phyloP scores from a whole-genome alignment of 2,888 invertebrate species.

The Drosophila bunnanda region DNA sequence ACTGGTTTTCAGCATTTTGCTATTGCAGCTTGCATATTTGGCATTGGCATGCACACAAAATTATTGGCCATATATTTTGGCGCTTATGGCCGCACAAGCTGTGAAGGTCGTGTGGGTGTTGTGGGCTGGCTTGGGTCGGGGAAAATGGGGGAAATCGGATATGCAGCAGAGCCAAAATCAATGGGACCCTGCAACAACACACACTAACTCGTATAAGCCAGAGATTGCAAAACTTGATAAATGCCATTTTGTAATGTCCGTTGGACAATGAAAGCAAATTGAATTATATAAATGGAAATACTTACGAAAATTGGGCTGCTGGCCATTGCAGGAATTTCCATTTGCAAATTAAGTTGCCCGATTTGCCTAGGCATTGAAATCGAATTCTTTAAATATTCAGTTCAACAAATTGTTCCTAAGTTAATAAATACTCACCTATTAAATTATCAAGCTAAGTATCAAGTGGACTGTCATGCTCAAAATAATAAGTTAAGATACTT shows the following conservation, averaged over 20 bases:
- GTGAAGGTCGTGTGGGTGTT: conserved; percentile 69
- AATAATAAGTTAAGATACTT: too few relatives aligned
- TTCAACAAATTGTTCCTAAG: background rate
- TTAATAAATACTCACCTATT: background rate
- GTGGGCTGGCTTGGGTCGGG: conserved; percentile 14
- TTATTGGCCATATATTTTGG: conserved; percentile 58
- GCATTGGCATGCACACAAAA: conserved; percentile 65
- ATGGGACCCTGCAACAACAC: conserved; percentile 44
- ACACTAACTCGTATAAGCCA: conserved; percentile 24
- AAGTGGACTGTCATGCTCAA: too few relatives aligned
- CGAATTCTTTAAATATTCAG: background rate
- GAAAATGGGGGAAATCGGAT: conserved; percentile 49
- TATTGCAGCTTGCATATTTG: conserved; percentile 56
- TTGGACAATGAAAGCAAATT: conserved; percentile 61
- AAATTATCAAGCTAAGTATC: too few relatives aligned
- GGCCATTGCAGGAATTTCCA: conserved; percentile 11
- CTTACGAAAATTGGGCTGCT: conserved; percentile 16
- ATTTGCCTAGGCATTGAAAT: background rate
- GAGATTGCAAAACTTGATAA: conserved; percentile 65
- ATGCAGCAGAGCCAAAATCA: conserved; percentile 65
- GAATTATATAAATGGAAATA: conserved; percentile 60
- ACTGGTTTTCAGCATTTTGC: conserved; percentile 35
- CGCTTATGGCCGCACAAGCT: conserved; percentile 43
- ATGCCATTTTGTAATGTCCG: conserved; percentile 59
- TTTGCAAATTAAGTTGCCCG: conserved; percentile 9